Conservation (phyloP, 2,113 vertebrate species). For the Sinocyclocheilus rhinocerous region DNA sequence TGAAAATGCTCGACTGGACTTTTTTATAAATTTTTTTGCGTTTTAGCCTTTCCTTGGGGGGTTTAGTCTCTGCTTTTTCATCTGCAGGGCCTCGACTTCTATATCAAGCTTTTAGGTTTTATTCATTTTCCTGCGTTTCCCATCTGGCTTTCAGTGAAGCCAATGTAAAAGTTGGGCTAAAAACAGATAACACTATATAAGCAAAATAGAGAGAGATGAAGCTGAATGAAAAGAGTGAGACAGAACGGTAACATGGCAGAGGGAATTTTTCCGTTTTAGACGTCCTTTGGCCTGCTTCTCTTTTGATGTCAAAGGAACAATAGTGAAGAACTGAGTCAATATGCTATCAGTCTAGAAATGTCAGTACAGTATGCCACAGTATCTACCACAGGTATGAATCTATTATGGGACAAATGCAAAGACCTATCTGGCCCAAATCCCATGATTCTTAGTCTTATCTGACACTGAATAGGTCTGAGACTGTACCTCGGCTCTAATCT, state of each 20-base stretch:
- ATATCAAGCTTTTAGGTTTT: conserved; percentile 39
- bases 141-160: background rate
- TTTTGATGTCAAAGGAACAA: background rate
- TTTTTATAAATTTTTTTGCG: no score
- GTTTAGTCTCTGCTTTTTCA: background rate
- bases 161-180: background rate
- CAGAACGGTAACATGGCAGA: background rate
- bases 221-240: background rate
- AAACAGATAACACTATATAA: conserved; percentile 14
- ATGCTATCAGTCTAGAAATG: conserved; percentile 27
- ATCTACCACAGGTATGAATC: conserved; percentile 26
- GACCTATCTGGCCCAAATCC: background rate
- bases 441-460: conserved; percentile 11
- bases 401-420: conserved; percentile 3
- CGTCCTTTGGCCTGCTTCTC: background rate
- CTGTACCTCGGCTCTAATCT: conserved; percentile 31
- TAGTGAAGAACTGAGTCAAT: conserved; percentile 4
- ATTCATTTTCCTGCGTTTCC: conserved; percentile 11
- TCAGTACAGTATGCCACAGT: conserved; percentile 18
- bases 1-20: background rate
- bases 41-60: conserved; percentile 25
- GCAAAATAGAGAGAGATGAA: conserved; percentile 5
- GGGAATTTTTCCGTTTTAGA: background rate
- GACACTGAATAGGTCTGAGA: conserved; percentile 30
- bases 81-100: background rate